phyloP scores from a whole-genome alignment of 1,140 invertebrate species.

The Tachypleus tridentatus region DNA sequence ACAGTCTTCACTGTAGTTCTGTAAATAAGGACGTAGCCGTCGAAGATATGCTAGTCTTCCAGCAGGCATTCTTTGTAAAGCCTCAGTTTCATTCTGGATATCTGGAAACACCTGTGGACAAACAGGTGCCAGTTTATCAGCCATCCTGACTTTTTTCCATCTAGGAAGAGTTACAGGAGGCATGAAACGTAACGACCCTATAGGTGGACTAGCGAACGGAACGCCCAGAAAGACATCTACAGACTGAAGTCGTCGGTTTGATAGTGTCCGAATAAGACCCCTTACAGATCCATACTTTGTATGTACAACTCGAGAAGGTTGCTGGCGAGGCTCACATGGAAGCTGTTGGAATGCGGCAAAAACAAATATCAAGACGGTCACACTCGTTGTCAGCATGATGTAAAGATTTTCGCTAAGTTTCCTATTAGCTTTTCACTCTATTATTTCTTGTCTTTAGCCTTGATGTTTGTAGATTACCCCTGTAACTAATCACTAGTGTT shows the following conservation, averaged over 20 bases:
- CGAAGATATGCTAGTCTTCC: slow-evolving; percentile 73
- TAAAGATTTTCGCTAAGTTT: no score
- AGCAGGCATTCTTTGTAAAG: slow-evolving; percentile 56
- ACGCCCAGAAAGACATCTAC: slow-evolving; percentile 46
- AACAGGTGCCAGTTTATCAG: slow-evolving; percentile 61
- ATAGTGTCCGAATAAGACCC: slow-evolving; percentile 67
- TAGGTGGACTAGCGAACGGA: slow-evolving; percentile 67
- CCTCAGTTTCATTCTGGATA: slow-evolving; percentile 56
- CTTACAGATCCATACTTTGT: slow-evolving; percentile 82
- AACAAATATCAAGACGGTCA: no score
- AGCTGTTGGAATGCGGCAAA: no score
- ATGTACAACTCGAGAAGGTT: slow-evolving; percentile 52
- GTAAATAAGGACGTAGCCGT: slow-evolving; percentile 68
- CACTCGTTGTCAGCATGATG: no score
- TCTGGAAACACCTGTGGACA: slow-evolving; percentile 54
- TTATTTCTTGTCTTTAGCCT: no score
- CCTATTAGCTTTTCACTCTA: no score
- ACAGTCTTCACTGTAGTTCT: slow-evolving; percentile 89
- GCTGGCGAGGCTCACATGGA: no score
- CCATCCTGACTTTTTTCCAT: slow-evolving; percentile 79
- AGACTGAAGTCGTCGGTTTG: slow-evolving; percentile 34
- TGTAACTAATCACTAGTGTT: no score
- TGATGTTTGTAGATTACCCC: no score
- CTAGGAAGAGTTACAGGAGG: slow-evolving; percentile 51
- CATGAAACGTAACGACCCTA: slow-evolving; percentile 53